Evolutionary conservation across 2,888 invertebrate genomes (phyloP), one percentile per base, ranked within the genome.

Genomic region (Leucophenga montana): DNA sequence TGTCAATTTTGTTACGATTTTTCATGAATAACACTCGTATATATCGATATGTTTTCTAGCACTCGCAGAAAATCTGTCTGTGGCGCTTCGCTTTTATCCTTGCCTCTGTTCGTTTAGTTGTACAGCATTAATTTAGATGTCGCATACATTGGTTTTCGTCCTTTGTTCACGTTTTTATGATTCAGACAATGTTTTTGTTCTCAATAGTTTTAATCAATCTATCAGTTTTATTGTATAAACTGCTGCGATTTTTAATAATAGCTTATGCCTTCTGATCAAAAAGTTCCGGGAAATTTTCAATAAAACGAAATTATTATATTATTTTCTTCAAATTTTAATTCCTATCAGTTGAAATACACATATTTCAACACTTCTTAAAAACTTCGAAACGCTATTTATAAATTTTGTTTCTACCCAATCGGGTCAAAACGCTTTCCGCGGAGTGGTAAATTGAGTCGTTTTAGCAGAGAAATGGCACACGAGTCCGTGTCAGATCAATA

Each of bases 51-150:
- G 2, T 50, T 5, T 16, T 39, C 9, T 39, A 39, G 5, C 39
- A 39, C 44, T 56, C 31, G n/a, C 5, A 22, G 8, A 8, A 8
- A 39, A 3, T 39, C 6, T 46, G 22, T 48, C 13, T 11, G 27
- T 64, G 62, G 62, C 62, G 62, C 46, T 57, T 14, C n/a, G 13
- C 14, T 57, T 54, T 20, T 18, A 57, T 27, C 13, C 20, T 46
- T 46, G 3, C 39, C 3, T 14, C 16, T 33, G 54, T 53, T 14
- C 5, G 27, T 48, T 39, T 2, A 18, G 27, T 48, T 39, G 61
- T 68, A 53, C 61, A 48, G 31, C 46, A 48, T 61, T 68, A 68
- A 68, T 68, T 50, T 59, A 68, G 61, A 46, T 50, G 50, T 61
- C 67, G 39, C 46, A 9, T 33, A 44, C 16, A 22, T 67, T 67